phyloP scores from a whole-genome alignment of 2,113 vertebrate species.

The Phainopepla nitens region DNA sequence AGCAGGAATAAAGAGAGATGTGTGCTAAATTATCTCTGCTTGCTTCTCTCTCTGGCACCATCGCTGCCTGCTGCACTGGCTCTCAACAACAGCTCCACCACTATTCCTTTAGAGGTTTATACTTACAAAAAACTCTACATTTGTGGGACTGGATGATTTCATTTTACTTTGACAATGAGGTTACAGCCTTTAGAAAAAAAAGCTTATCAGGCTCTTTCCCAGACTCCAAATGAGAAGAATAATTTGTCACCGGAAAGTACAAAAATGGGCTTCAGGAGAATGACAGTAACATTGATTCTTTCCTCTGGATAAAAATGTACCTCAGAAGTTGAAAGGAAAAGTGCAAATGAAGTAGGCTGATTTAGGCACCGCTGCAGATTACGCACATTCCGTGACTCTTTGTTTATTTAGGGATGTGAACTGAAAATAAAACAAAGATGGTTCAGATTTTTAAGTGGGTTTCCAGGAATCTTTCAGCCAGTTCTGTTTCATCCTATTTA shows the following conservation, averaged over 20 bases:
- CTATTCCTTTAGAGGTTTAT: background rate
- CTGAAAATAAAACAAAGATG: background rate
- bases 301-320: background rate
- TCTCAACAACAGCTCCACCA: background rate
- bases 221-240: constrained; percentile 40
- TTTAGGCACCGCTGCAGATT: background rate
- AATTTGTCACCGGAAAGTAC: constrained; percentile 14
- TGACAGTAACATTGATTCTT: background rate
- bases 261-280: constrained; percentile 18
- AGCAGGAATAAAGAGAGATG: background rate
- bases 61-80: background rate
- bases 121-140: background rate
- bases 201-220: constrained; percentile 12
- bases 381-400: background rate
- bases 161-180: constrained; percentile 49
- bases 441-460: background rate
- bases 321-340: background rate
- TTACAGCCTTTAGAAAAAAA: constrained; percentile 24
- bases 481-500: background rate
- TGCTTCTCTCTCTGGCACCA: background rate
- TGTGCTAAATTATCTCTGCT: constrained; percentile 47
- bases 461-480: background rate
- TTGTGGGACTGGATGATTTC: constrained; percentile 4
- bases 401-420: background rate
- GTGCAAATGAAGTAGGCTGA: background rate